Evolutionary conservation across 2,797 vertebrate species (phyloP), one percentile per base, ranked within the genome.

Genomic region (Staurois parvus): DNA sequence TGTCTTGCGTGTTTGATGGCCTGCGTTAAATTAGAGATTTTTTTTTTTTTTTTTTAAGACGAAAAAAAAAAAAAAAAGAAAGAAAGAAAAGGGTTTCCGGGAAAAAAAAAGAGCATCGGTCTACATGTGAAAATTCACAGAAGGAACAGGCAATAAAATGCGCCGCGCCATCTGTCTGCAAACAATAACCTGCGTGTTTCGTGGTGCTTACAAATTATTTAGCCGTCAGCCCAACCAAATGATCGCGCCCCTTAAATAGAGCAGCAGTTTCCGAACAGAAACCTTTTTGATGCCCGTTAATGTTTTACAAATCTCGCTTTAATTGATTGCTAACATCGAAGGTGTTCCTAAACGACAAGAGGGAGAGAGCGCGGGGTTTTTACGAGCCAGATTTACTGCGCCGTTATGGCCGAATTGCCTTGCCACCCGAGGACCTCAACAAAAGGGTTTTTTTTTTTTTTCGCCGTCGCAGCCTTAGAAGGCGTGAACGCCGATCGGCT

Each of bases 101-200:
- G 30, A 92, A 92, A 91, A 88, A 91, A 88, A 37, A 37, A 37
- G 89, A 92, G 91, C 92, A 92, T 92, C 93, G 92, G 92, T 92
- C 93, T 92, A 89, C 91, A 92, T 92, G 93, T 91, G 93, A 95
- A 93, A 94, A 93, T 94, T 96, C 96, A 96, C 97, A 97, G 98
- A 98, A 97, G 97, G 97, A 96, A 96, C 92, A 94, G 95, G 96
- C 95, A 95, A 95, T 97, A 96, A 97, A 96, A 95, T 92, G 95
- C 94, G 93, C 93, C 92, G 94, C 95, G 93, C 97, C 97, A 97
- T 98, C 97, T 98, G 96, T 96, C 95, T 96, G 93, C 95, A 94
- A 96, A 95, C 96, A 98, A 98, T 97, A 97, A 96, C 95, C 96
- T 96, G 95, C 93, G 95, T 94, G 97, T 96, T 95, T 91, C 95